phyloP scores from a whole-genome alignment of 2,113 vertebrate species.

The Bubo bubo region DNA sequence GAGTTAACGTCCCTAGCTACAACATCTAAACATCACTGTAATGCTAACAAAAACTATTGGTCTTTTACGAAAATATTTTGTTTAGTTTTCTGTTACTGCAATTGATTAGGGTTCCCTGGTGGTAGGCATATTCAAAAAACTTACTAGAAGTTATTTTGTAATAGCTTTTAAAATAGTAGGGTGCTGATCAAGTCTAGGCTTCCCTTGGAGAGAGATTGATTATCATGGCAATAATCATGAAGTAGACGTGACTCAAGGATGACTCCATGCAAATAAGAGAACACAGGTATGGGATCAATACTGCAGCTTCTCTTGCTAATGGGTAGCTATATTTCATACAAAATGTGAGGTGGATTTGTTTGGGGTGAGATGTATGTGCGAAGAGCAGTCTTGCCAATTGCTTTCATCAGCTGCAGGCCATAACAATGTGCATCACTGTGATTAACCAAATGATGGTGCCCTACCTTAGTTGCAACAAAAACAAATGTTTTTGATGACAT shows the following conservation, averaged over 20 bases:
- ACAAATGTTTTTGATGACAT: background rate
- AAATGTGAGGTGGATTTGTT: background rate
- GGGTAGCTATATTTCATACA: background rate
- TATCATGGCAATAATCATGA: background rate
- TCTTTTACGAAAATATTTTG: background rate
- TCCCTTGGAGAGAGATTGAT: background rate
- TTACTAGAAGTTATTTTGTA: background rate
- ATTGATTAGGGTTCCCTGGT: background rate
- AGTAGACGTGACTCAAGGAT: background rate
- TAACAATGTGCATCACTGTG: background rate
- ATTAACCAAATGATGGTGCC: background rate
- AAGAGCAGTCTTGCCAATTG: background rate
- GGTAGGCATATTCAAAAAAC: background rate
- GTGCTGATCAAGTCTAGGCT: background rate
- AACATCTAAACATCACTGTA: background rate
- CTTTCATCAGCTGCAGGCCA: background rate
- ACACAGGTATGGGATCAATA: accelerated
- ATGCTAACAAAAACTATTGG: no score
- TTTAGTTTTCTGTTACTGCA: background rate
- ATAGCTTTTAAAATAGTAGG: background rate
- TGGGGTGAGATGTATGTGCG: background rate
- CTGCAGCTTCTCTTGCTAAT: background rate
- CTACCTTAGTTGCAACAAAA: background rate
- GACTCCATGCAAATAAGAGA: background rate
- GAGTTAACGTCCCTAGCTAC: background rate